A percentile compares a stretch with the other conserved stretches of the same genome.
phyloP scores from a whole-genome alignment of 2,113 vertebrate genomes.

The Rhinopithecus roxellana region DNA sequence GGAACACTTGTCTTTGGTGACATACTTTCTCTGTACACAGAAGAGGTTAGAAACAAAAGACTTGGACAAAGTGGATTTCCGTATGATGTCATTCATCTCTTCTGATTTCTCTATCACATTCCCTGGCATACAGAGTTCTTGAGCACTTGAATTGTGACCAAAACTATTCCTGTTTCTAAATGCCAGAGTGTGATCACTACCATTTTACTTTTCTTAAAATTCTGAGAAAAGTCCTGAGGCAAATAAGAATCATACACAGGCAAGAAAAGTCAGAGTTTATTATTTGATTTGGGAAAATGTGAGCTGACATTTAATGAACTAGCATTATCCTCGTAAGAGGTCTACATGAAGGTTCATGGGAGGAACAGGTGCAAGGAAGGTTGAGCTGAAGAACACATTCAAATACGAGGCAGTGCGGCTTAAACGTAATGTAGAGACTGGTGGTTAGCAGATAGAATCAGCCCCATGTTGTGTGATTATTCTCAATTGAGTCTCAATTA shows the following conservation, averaged over 20 bases:
- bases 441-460: fast-evolving
- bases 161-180: not conserved
- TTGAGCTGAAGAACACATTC: fast-evolving
- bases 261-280: not conserved
- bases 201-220: not conserved
- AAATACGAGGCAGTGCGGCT: fast-evolving
- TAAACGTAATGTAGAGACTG: fast-evolving
- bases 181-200: not conserved
- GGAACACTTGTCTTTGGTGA: not conserved
- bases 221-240: not conserved
- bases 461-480: too few relatives aligned
- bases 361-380: not conserved
- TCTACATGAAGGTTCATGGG: fast-evolving
- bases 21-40: not conserved
- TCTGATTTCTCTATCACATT: not conserved
- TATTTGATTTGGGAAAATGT: not conserved
- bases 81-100: not conserved
- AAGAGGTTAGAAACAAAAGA: not conserved
- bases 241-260: not conserved
- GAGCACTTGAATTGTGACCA: not conserved
- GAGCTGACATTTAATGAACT: not conserved
- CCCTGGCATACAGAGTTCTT: not conserved
- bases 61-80: not conserved
- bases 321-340: fast-evolving
- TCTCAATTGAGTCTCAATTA: not conserved